A percentile compares a stretch with the other conserved stretches of the same genome.
Conservation (phyloP, 30 jellyfish, hydroid and myxozoan species). For the Phacellophora camtschatica region DNA sequence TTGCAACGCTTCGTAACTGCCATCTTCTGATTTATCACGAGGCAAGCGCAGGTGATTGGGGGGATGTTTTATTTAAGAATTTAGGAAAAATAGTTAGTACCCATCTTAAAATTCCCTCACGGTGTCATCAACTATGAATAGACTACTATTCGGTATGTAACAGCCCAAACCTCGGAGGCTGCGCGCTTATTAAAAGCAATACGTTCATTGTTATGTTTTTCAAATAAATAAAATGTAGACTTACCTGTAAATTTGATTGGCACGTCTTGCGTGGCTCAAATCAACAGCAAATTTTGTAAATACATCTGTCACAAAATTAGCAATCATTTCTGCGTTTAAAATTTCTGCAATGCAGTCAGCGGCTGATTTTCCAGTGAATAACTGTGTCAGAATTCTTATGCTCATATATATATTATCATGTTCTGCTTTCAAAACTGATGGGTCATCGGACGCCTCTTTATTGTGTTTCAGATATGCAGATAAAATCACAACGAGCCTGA, state of each 20-base stretch:
- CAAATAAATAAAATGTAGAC: neutral
- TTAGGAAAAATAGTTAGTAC: too few species aligned
- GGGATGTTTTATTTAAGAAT: too few species aligned
- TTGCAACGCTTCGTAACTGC: too few species aligned
- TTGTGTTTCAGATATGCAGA: neutral
- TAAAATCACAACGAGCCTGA: neutral
- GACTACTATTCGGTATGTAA: too few species aligned
- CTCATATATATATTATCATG: neutral
- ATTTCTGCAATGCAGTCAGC: neutral
- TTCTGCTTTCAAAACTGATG: neutral
- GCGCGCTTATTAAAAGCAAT: too few species aligned
- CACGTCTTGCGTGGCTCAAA: neutral
- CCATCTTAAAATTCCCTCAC: too few species aligned
- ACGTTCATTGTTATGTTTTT: too few species aligned
- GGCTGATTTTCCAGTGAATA: neutral
- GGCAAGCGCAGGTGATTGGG: too few species aligned
- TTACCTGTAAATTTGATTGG: conserved; percentile 13
- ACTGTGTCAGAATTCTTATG: neutral
- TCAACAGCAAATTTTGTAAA: neutral
- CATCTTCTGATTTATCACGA: too few species aligned
- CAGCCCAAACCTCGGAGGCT: too few species aligned
- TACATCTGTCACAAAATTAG: neutral
- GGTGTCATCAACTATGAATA: too few species aligned
- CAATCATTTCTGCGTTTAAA: neutral
- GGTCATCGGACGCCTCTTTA: neutral